Evolutionary conservation across 1,140 invertebrate species (phyloP).

Genomic region (Asbolus verrucosus): DNA sequence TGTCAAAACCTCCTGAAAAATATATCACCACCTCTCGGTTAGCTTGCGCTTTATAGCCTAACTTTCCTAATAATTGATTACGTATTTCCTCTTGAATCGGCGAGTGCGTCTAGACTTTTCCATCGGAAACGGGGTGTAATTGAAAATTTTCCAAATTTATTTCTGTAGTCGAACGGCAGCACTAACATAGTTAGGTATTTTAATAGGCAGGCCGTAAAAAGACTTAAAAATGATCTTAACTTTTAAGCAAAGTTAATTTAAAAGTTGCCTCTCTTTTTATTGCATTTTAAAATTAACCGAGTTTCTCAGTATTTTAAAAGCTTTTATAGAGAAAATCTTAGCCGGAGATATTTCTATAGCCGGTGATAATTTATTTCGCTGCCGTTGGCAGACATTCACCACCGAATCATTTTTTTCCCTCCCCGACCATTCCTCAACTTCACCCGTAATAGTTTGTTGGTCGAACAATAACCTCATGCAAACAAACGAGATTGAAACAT

Average conservation of each 20-base stretch:
- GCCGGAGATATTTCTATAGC: slow-evolving; percentile 41
- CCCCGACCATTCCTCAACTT: background rate
- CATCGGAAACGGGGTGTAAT: no score
- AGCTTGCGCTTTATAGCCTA: slow-evolving; percentile 36
- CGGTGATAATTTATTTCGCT: slow-evolving; percentile 42
- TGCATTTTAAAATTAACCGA: slow-evolving; percentile 45
- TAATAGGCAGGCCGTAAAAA: slow-evolving; percentile 35
- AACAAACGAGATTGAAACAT: slow-evolving; percentile 36
- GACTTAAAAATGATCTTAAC: slow-evolving; percentile 41
- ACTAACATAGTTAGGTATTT: slow-evolving; percentile 32
- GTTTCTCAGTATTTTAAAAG: slow-evolving; percentile 42
- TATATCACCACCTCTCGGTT: slow-evolving; percentile 25
- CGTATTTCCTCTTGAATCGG: slow-evolving; percentile 3
- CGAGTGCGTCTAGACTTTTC: no score
- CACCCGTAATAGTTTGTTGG: slow-evolving; percentile 24
- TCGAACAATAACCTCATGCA: slow-evolving; percentile 29
- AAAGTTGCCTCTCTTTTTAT: slow-evolving; percentile 43
- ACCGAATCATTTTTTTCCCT: slow-evolving; percentile 28
- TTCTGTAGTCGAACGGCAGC: slow-evolving; percentile 11
- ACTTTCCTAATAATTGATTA: slow-evolving; percentile 45
- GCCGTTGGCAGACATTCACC: slow-evolving; percentile 41
- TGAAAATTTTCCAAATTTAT: slow-evolving; percentile 36
- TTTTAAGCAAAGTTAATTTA: slow-evolving; percentile 45
- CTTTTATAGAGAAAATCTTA: slow-evolving; percentile 45
- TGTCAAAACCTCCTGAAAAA: slow-evolving; percentile 42